Conservation (phyloP, 2,113 vertebrate species). For the Platysternon megacephalum region DNA sequence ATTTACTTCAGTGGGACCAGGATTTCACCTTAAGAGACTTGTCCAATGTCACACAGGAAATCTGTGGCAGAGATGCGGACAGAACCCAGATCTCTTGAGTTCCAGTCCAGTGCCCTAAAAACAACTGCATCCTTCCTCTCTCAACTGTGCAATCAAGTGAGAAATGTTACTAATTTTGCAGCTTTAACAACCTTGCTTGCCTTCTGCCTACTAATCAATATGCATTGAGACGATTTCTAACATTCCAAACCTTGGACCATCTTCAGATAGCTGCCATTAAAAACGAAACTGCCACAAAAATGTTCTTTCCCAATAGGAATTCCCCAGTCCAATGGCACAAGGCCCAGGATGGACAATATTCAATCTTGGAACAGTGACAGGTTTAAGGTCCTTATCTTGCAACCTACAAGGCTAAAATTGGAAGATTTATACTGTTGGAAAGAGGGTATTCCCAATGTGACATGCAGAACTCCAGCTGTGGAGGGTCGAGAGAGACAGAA, state of each 20-base stretch:
- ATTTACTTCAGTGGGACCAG: not conserved
- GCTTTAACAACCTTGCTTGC: not conserved
- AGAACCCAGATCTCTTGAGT: not conserved
- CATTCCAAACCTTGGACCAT: not conserved
- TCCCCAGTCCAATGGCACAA: constrained; percentile 1
- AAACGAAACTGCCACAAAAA: not conserved
- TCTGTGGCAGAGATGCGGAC: not conserved
- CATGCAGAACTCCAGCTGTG: not conserved
- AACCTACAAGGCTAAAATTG: constrained; percentile 42
- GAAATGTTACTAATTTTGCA: not conserved
- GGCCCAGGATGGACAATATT: constrained; percentile 22
- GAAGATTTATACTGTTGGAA: constrained; percentile 20
- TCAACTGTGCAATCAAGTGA: not conserved
- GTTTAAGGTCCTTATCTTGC: constrained; percentile 40
- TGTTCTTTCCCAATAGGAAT: constrained; percentile 34
- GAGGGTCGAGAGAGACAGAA: constrained; percentile 29
- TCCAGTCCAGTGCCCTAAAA: not conserved
- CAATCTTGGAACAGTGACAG: constrained; percentile 38
- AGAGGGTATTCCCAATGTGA: constrained; percentile 34
- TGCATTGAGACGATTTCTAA: not conserved
- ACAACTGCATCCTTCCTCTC: not conserved
- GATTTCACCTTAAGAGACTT: not conserved
- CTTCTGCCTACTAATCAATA: not conserved
- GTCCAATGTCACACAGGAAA: not conserved
- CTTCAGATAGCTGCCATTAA: not conserved